Evolutionary conservation across 2,888 invertebrate genomes (phyloP).

Genomic region (Chrysomela aeneicollis): DNA sequence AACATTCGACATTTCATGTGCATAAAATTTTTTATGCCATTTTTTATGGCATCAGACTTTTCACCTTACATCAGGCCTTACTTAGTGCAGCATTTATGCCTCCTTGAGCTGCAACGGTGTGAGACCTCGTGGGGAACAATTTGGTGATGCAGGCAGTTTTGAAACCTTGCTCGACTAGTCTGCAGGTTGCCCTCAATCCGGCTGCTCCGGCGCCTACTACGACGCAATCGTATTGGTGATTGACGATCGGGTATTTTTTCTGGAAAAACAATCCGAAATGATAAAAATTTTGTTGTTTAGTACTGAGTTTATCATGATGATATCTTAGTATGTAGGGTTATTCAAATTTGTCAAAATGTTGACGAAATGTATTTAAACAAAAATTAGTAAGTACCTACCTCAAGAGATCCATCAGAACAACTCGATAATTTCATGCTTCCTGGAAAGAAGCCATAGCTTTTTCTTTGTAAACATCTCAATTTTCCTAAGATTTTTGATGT

Average conservation of each 20-base stretch:
- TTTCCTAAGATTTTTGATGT: not conserved
- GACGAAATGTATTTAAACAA: too few relatives aligned
- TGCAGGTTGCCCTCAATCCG: conserved; percentile 77
- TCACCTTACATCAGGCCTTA: conserved; percentile 22
- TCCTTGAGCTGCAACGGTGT: conserved; percentile 83
- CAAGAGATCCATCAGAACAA: conserved; percentile 1
- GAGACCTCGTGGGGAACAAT: conserved; percentile 78
- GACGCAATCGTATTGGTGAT: conserved; percentile 74
- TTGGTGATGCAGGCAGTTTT: conserved; percentile 79
- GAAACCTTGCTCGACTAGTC: conserved; percentile 75
- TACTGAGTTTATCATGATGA: too few relatives aligned
- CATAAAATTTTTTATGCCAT: too few relatives aligned
- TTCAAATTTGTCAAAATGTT: too few relatives aligned
- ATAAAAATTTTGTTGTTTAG: too few relatives aligned
- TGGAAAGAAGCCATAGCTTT: not conserved
- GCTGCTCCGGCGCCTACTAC: conserved; percentile 82
- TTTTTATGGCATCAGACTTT: too few relatives aligned
- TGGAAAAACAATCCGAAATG: too few relatives aligned
- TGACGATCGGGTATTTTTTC: conserved; percentile 58
- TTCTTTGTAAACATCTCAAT: not conserved
- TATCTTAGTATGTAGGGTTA: too few relatives aligned
- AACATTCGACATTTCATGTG: too few relatives aligned
- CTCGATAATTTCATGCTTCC: not conserved
- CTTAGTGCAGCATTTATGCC: conserved; percentile 83
- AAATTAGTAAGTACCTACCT: too few relatives aligned